Conservation (phyloP, 2,113 vertebrate genomes). For the Cephalopholis sonnerati region DNA sequence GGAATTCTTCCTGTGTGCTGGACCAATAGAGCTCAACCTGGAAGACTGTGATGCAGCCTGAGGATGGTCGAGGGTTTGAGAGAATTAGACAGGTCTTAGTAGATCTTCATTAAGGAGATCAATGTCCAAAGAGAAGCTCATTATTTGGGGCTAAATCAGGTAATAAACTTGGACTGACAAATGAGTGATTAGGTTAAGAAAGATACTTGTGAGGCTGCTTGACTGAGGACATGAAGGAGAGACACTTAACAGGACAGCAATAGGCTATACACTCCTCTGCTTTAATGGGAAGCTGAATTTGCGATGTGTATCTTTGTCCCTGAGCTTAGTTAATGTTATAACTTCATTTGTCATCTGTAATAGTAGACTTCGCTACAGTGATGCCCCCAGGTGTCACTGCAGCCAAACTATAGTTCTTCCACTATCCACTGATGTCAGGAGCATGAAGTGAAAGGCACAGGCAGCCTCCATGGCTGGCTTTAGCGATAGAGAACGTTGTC, state of each 20-base stretch:
- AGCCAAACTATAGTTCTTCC: constrained; percentile 18
- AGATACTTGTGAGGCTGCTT: constrained; percentile 6
- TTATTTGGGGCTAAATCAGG: constrained; percentile 51
- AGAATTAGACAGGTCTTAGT: constrained; percentile 38
- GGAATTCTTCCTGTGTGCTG: neutral
- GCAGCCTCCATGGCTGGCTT: constrained; percentile 14
- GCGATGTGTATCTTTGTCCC: neutral
- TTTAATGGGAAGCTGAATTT: constrained; percentile 13
- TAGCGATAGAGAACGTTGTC: constrained; percentile 51
- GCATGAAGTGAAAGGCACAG: constrained; percentile 20
- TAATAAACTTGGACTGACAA: constrained; percentile 38
- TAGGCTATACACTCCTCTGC: neutral
- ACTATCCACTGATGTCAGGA: constrained; percentile 2
- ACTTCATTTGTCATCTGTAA: constrained; percentile 36
- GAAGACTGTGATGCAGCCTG: neutral
- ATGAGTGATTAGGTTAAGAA: constrained; percentile 34
- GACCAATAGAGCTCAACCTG: neutral
- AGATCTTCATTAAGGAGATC: constrained; percentile 63
- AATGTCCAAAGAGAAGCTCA: constrained; percentile 52
- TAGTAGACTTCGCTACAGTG: neutral
- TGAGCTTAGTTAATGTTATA: constrained; percentile 26
- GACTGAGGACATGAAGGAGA: neutral
- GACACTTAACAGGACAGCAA: neutral
- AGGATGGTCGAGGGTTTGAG: constrained; percentile 7
- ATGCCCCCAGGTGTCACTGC: constrained; percentile 30